phyloP scores from a whole-genome alignment of 2,888 invertebrate genomes.

The Andrena chrysosceles region DNA sequence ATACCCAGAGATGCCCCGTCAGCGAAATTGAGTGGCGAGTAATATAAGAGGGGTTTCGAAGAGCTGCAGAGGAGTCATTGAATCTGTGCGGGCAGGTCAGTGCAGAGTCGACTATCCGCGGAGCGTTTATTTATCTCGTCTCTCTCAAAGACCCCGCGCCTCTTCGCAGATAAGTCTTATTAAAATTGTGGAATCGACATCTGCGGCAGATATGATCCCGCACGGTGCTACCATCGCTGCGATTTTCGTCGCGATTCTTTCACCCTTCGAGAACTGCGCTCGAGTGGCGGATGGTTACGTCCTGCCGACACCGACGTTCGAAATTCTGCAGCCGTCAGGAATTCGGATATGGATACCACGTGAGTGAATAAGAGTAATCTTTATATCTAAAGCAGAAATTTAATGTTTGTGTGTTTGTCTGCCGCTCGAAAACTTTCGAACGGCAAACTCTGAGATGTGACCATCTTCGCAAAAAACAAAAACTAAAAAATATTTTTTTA shows the following conservation, averaged over 20 bases:
- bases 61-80: background rate
- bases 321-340: constrained; percentile 81
- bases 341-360: constrained; percentile 83
- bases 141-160: background rate
- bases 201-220: background rate
- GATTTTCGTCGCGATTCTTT: background rate
- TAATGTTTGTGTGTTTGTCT: no score
- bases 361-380: constrained; percentile 49
- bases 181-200: no score
- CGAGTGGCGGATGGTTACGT: constrained; percentile 8
- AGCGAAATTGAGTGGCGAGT: background rate
- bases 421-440: no score
- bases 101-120: background rate
- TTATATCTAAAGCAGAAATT: background rate
- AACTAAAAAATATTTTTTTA: no score
- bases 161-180: background rate
- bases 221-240: background rate
- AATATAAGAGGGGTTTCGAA: background rate
- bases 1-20: no score
- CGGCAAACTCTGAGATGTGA: no score
- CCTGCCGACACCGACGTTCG: constrained; percentile 81
- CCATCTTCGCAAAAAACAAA: no score
- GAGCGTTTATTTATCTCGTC: background rate
- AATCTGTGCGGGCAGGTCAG: background rate
- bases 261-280: background rate